A percentile compares a stretch with the other conserved stretches of the same genome.
phyloP scores from a whole-genome alignment of 2,888 invertebrate species.

The Parascotia fuliginaria region DNA sequence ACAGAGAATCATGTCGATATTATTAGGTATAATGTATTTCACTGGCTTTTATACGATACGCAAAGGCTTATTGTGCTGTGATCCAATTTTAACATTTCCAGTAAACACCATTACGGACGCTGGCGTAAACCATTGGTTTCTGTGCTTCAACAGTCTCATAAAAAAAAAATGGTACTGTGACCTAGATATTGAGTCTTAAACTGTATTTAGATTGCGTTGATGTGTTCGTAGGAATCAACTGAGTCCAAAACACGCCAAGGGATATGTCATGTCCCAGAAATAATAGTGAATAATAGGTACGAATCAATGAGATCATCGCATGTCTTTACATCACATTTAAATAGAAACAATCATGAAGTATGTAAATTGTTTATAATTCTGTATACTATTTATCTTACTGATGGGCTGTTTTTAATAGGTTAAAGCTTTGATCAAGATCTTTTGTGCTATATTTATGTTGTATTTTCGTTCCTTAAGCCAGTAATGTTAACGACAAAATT shows the following conservation, averaged over 20 bases:
- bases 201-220: slow-evolving; percentile 74
- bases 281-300: slow-evolving; percentile 54
- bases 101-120: slow-evolving; percentile 20
- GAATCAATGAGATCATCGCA: slow-evolving; percentile 68
- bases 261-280: slow-evolving; percentile 79
- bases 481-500: too few species aligned
- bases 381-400: too few species aligned
- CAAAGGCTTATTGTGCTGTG: slow-evolving; percentile 14
- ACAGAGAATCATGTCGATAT: slow-evolving; percentile 28
- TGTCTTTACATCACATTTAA: slow-evolving; percentile 45
- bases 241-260: slow-evolving; percentile 68
- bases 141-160: slow-evolving; percentile 28
- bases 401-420: too few species aligned
- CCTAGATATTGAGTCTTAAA: slow-evolving; percentile 68
- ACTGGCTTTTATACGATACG: slow-evolving; percentile 12
- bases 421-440: too few species aligned
- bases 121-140: slow-evolving; percentile 7
- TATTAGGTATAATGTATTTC: slow-evolving; percentile 14
- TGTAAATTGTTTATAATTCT: slow-evolving; percentile 3
- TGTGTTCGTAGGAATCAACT: slow-evolving; percentile 57
- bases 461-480: too few species aligned
- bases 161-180: slow-evolving; percentile 51
- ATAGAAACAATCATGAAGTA: slow-evolving; percentile 31
- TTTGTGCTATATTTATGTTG: too few species aligned
- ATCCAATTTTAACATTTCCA: slow-evolving; percentile 27